phyloP scores from a whole-genome alignment of 2,888 invertebrate species.

The Hyposoter dolosus region DNA sequence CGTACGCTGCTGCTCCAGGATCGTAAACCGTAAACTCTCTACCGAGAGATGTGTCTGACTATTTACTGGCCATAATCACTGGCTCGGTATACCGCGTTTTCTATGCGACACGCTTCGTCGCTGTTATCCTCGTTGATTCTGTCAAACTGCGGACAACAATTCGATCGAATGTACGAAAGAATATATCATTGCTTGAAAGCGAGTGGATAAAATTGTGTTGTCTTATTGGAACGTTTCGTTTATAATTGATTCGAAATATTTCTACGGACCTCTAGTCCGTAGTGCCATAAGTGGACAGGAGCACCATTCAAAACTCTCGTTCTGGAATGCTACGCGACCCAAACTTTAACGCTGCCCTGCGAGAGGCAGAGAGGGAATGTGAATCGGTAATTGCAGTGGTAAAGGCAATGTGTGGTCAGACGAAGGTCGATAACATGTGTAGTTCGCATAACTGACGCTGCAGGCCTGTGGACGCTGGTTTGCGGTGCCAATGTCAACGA shows the following conservation, averaged over 20 bases:
- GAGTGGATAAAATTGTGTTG: not conserved
- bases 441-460: constrained; percentile 46
- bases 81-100: not conserved
- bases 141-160: not conserved
- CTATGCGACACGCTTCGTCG: not conserved
- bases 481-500: constrained; percentile 41
- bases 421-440: constrained; percentile 15
- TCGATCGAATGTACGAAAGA: not conserved
- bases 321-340: constrained; percentile 1
- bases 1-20: constrained; percentile 18
- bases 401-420: constrained; percentile 22
- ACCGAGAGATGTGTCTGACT: constrained; percentile 50
- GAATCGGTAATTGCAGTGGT: constrained; percentile 27
- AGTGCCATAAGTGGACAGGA: too few species aligned
- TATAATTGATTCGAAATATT: too few species aligned
- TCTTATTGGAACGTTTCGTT: too few species aligned
- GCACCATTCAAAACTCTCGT: not conserved
- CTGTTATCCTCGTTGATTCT: not conserved
- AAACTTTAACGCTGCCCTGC: not conserved
- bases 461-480: constrained; percentile 38
- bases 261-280: too few species aligned
- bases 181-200: not conserved
- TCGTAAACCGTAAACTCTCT: constrained; percentile 30
- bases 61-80: constrained; percentile 59
- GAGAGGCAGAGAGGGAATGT: not conserved